These are phyloP conservation scores for Troides oblongomaculatus DNA, from an alignment of 2,888 invertebrate species.

Conservation along the genomic window DNA sequence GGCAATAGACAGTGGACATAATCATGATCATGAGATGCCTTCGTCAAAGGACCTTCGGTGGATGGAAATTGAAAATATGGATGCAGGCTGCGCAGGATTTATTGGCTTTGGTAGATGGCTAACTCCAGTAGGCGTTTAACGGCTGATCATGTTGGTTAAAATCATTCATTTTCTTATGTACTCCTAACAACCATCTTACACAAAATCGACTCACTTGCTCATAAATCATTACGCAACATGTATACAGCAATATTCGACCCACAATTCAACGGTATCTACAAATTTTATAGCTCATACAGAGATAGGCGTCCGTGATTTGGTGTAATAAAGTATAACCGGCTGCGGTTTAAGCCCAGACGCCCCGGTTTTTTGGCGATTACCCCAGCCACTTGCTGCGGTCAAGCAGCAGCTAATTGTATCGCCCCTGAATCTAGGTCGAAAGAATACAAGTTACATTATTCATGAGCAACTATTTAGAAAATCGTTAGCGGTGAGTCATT, in stretches of 20 bases:
- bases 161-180: neutral
- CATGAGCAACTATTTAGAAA: slow-evolving; percentile 70
- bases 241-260: slow-evolving; percentile 7
- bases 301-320: slow-evolving; percentile 48
- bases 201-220: neutral
- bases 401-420: slow-evolving; percentile 39
- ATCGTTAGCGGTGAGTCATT: slow-evolving; percentile 75
- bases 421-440: slow-evolving; percentile 60
- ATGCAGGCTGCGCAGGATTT: too few species aligned
- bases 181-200: neutral
- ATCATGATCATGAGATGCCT: too few species aligned
- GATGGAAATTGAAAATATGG: too few species aligned
- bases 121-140: too few species aligned
- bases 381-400: slow-evolving; percentile 33
- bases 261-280: slow-evolving; percentile 22
- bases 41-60: too few species aligned
- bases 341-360: slow-evolving; percentile 30
- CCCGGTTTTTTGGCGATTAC: slow-evolving; percentile 38
- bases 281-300: slow-evolving; percentile 13
- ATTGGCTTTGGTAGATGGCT: too few species aligned
- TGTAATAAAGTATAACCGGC: slow-evolving; percentile 50
- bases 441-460: slow-evolving; percentile 67
- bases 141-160: neutral
- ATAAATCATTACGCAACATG: slow-evolving; percentile 15
- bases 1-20: too few species aligned